phyloP scores from a whole-genome alignment of 2,113 vertebrate species.

The Syrrhaptes paradoxus region DNA sequence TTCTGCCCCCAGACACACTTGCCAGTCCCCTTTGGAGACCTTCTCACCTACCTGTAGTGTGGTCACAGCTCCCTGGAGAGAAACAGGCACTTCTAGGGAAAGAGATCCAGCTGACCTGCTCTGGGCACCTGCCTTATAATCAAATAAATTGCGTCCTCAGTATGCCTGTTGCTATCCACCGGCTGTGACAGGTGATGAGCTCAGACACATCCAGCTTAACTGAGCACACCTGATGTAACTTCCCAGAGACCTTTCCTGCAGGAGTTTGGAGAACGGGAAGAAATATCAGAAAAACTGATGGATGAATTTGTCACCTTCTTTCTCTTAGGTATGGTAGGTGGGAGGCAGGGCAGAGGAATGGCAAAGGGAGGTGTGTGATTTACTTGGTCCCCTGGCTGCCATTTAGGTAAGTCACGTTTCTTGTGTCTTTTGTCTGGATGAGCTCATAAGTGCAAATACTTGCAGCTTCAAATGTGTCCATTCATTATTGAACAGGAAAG shows the following conservation, averaged over 20 bases:
- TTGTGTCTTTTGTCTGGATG: constrained; percentile 13
- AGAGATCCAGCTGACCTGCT: background rate
- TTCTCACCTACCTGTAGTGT: background rate
- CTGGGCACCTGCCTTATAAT: background rate
- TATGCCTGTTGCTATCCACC: background rate
- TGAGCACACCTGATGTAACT: background rate
- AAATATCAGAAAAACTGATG: background rate
- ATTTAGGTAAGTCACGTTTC: background rate
- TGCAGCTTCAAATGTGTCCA: constrained; percentile 36
- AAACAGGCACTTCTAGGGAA: background rate
- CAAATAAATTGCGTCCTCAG: background rate
- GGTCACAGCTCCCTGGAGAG: background rate
- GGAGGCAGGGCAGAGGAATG: background rate
- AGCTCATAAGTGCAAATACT: constrained; percentile 59
- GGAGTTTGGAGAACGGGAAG: background rate
- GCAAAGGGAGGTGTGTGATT: background rate
- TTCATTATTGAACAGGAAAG: constrained; percentile 58
- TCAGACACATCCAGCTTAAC: background rate
- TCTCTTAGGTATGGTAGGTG: background rate
- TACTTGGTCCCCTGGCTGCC: background rate
- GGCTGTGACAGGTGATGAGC: background rate
- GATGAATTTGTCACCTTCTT: background rate
- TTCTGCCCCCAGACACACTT: background rate
- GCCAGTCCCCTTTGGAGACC: background rate
- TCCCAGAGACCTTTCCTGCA: background rate